A percentile compares a stretch with the other conserved stretches of the same genome.
Evolutionary conservation across 1,140 invertebrate genomes (phyloP).

Genomic region (Megalopta genalis): DNA sequence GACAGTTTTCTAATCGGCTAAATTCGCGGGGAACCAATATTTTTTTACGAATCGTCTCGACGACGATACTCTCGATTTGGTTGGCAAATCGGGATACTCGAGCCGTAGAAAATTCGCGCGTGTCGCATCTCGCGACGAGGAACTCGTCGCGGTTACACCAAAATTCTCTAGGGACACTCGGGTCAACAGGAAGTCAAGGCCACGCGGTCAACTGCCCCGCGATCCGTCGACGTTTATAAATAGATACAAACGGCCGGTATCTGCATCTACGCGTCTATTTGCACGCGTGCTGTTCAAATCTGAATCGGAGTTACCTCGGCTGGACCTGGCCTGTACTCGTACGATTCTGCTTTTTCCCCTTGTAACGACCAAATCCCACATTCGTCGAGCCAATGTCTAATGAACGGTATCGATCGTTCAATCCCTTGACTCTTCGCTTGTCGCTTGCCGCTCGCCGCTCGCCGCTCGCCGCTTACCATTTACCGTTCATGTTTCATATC

Average conservation of each 20-base stretch:
- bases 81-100: too few species aligned
- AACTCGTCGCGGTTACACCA: conserved; percentile 42
- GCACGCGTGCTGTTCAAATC: conserved; percentile 55
- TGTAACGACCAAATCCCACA: background rate
- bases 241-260: conserved; percentile 66
- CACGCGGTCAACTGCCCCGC: conserved; percentile 74
- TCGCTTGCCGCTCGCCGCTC: too few species aligned
- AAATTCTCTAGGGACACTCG: conserved; percentile 58
- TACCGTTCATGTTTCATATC: too few species aligned
- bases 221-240: conserved; percentile 70
- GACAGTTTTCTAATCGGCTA: background rate
- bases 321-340: background rate
- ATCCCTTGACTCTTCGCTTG: background rate
- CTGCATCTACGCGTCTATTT: conserved; percentile 61
- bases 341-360: background rate
- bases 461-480: too few species aligned
- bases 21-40: too few species aligned
- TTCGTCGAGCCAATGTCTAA: conserved; percentile 3
- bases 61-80: too few species aligned
- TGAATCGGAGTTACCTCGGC: conserved; percentile 29
- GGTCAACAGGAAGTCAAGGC: conserved; percentile 75
- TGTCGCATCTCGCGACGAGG: conserved; percentile 15
- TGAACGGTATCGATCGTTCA: conserved; percentile 27
- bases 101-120: background rate
- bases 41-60: too few species aligned